A percentile compares a stretch with the other conserved stretches of the same genome.
Evolutionary conservation across 2,888 invertebrate genomes (phyloP).

Genomic region (Myathropa florea): DNA sequence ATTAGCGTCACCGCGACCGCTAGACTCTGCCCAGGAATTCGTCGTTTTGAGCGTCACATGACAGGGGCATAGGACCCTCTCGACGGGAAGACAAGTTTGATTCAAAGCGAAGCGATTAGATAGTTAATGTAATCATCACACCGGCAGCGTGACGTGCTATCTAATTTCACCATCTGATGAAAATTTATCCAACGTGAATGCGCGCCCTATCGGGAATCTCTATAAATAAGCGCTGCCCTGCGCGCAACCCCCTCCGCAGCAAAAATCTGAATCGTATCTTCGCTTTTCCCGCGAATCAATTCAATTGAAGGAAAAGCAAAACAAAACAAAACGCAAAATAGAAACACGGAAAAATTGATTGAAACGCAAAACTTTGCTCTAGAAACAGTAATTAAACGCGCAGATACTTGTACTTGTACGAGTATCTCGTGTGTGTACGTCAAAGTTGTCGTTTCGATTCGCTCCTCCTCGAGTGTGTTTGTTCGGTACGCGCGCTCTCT

Average conservation of each 20-base stretch:
- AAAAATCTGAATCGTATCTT: not conserved
- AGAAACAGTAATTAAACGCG: constrained; percentile 59
- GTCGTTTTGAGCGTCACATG: too few species aligned
- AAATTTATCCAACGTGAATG: not conserved
- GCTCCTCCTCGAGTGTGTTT: not conserved
- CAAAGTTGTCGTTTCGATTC: not conserved
- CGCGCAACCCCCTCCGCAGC: not conserved
- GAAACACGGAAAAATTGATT: constrained; percentile 17
- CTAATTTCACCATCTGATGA: not conserved
- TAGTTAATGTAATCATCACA: too few species aligned
- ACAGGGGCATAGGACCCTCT: too few species aligned
- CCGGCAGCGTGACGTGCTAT: not conserved
- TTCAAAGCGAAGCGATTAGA: too few species aligned
- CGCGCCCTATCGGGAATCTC: too few species aligned
- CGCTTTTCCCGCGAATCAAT: constrained; percentile 23
- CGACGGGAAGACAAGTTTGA: too few species aligned
- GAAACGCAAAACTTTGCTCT: constrained; percentile 57
- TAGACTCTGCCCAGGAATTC: too few species aligned
- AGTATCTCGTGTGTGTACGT: not conserved
- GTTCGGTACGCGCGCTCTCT: not conserved
- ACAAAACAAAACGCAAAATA: not conserved
- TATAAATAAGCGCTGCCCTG: too few species aligned
- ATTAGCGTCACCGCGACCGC: too few species aligned
- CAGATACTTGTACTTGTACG: constrained; percentile 22
- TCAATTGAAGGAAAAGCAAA: constrained; percentile 14